Base-by-base conservation (phyloP, 2,888 invertebrate genomes). In the Carpatolechia fugitivella region DNA sequence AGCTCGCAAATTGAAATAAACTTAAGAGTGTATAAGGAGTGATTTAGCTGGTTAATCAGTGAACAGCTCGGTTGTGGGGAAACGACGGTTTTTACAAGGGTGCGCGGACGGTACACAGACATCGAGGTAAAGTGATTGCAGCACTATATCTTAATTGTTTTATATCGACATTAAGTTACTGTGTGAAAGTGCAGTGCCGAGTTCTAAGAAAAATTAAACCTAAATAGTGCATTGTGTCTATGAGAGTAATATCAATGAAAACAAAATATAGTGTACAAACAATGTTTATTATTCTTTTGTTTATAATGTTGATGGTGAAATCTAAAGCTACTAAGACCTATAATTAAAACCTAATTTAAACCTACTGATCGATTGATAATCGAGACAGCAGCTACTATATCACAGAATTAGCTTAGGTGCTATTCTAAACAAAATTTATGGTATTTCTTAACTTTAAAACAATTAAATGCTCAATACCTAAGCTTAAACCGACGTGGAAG, bases 321-420 rank as follows among this genome's bases (percentile, higher is more conserved):
- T 44, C n/a, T 49, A 54, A 54, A 44, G 46, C 55, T 57, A 56
- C 13, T 6, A 5, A 35, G 10, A 24, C 20, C n/a, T 20, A 50
- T 48, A 33, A 16, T 55, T 16, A 59, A 60, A 44, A 59, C 46
- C 62, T 61, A 61, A 6, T 4, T 61, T 53, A 54, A 14, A 57
- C 62, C 66, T 68, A 66, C 64, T 62, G 65, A 71, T 64, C 66
- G 63, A 70, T 69, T 65, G 63, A 66, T 64, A 65, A 72, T 64
- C 66, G 69, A 68, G 67, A 67, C 60, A n/a, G n/a, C 74, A 73
- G n/a, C 69, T 74, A 72, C 63, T 60, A 71, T 77, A 83, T 84
- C 84, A 85, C 85, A 85, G 84, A 67, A 63, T 64, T 58, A 71
- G 72, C 83, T 84, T 85, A 85, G 75, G 74, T 77, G 66, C 81